These are phyloP conservation scores for Reticulitermes speratus DNA, from an alignment of 1,140 invertebrate genomes.

Conservation along the genomic window DNA sequence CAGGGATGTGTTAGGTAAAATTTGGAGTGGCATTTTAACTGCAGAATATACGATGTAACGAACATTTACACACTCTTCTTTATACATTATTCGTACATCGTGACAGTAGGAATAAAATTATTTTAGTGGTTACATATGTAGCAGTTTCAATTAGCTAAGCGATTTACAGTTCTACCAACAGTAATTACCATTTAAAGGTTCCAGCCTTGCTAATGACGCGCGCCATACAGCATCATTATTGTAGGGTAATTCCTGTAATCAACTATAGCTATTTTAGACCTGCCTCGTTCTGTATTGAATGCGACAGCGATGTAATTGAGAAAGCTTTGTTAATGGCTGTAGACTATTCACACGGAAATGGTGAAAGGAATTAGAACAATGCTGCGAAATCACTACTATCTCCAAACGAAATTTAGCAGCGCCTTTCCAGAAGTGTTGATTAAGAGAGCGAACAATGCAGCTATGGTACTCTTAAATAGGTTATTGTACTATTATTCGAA, in stretches of 20 bases:
- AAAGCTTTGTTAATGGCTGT: background rate
- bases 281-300: background rate
- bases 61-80: no score
- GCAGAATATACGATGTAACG: no score
- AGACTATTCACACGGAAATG: background rate
- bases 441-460: no score
- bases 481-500: no score
- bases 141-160: background rate
- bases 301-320: background rate
- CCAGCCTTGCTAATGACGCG: background rate
- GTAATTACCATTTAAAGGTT: background rate
- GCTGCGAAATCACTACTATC: background rate
- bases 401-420: background rate
- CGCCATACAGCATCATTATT: background rate
- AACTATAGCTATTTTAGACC: background rate
- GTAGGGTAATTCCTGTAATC: conserved; percentile 8
- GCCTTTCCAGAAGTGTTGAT: background rate
- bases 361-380: background rate
- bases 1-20: no score
- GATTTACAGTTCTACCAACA: background rate
- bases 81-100: no score
- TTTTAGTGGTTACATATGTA: background rate
- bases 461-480: no score
- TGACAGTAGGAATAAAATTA: background rate
- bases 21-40: no score